Evolutionary conservation across 2,113 vertebrate species (phyloP).

Genomic region (Sinocyclocheilus maitianheensis): DNA sequence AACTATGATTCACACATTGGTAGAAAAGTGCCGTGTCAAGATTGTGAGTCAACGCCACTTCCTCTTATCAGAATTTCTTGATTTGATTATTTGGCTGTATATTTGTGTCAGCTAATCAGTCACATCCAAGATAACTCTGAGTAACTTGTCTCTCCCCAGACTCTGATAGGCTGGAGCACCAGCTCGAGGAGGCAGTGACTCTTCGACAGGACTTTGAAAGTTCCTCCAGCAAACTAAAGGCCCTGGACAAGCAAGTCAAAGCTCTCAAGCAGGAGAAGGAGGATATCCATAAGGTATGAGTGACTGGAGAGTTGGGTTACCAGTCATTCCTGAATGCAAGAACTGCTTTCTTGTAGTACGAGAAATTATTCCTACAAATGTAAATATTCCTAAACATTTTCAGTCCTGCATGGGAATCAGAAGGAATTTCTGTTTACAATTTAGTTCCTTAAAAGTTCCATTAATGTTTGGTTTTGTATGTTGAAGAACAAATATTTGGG

Average conservation of each 20-base stretch:
- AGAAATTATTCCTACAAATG: neutral
- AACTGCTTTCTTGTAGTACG: neutral
- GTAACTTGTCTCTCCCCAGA: constrained; percentile 70
- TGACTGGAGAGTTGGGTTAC: neutral
- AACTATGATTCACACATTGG: neutral
- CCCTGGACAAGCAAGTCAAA: constrained; percentile 89
- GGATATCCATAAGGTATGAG: constrained; percentile 90
- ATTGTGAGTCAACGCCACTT: neutral
- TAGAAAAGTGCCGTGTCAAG: neutral
- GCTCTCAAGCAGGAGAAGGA: constrained; percentile 87
- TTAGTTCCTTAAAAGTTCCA: neutral
- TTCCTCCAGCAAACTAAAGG: constrained; percentile 83
- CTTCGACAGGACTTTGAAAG: constrained; percentile 89
- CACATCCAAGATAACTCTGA: neutral
- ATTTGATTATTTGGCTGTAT: constrained; percentile 1
- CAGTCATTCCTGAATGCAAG: neutral
- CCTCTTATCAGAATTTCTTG: neutral
- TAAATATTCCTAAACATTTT: neutral
- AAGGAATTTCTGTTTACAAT: neutral
- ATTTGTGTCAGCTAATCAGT: neutral
- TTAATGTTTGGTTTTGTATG: neutral
- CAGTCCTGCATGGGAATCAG: neutral
- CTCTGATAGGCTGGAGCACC: constrained; percentile 87
- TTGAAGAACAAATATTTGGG: neutral
- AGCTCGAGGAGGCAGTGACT: constrained; percentile 85